Conservation (phyloP, 2,888 invertebrate genomes). For the Parnassius orleans region DNA sequence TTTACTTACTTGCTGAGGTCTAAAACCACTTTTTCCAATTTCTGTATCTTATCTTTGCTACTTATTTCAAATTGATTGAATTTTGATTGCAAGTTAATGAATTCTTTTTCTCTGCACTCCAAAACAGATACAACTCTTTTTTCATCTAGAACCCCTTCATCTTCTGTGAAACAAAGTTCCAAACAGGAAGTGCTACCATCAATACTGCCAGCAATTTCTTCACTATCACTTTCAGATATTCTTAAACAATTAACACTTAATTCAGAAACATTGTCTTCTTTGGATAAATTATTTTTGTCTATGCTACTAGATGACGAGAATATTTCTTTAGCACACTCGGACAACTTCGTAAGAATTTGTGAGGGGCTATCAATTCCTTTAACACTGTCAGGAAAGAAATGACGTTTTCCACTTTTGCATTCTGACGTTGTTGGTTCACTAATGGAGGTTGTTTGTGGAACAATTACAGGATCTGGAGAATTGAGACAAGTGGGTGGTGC, state of each 20-base stretch:
- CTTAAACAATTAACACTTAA: conserved; percentile 69
- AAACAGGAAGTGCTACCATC: conserved; percentile 74
- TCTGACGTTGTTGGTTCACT: conserved; percentile 75
- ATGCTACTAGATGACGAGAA: conserved; percentile 72
- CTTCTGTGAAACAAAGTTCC: conserved; percentile 74
- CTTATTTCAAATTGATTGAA: conserved; percentile 68
- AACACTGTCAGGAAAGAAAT: conserved; percentile 74
- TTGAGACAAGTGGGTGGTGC: conserved; percentile 83
- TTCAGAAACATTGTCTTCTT: conserved; percentile 64
- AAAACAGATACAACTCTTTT: conserved; percentile 55
- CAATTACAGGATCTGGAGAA: conserved; percentile 75
- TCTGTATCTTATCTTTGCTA: conserved; percentile 71
- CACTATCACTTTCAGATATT: conserved; percentile 75
- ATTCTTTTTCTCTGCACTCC: conserved; percentile 72
- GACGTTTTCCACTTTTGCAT: conserved; percentile 59
- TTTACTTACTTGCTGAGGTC: conserved; percentile 82
- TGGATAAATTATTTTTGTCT: conserved; percentile 59
- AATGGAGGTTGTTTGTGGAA: conserved; percentile 53
- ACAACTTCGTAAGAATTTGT: conserved; percentile 69
- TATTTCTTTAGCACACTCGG: conserved; percentile 77
- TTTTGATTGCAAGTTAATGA: conserved; percentile 77
- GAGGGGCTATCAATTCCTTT: conserved; percentile 70
- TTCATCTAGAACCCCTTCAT: conserved; percentile 64
- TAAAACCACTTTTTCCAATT: conserved; percentile 79
- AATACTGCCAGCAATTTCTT: conserved; percentile 71